Evolutionary conservation across 2,113 vertebrate genomes (phyloP).

Genomic region (Solenodon paradoxus): DNA sequence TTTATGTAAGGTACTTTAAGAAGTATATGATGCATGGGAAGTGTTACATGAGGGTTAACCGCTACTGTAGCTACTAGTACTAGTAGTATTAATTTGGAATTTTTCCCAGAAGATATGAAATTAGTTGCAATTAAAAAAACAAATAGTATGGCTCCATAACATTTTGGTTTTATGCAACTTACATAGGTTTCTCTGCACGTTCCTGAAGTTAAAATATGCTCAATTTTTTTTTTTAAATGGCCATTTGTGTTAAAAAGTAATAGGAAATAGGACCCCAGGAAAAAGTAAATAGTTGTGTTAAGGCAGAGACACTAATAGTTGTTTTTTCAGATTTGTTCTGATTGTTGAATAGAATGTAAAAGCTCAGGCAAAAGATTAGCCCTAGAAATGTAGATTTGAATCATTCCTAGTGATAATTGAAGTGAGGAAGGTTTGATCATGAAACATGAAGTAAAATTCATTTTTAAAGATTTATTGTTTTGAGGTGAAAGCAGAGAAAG

Average conservation of each 20-base stretch:
- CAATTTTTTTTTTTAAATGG: background rate
- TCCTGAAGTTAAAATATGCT: background rate
- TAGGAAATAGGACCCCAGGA: background rate
- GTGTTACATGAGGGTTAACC: background rate
- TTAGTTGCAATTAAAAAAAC: background rate
- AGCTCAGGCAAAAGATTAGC: background rate
- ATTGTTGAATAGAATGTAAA: background rate
- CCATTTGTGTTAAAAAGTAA: background rate
- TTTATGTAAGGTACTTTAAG: background rate
- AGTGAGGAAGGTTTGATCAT: background rate
- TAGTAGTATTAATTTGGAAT: background rate
- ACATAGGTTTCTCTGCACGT: background rate
- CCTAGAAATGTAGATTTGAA: background rate
- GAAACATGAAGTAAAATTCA: background rate
- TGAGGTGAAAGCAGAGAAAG: background rate
- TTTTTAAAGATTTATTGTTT: background rate
- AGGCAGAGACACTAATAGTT: background rate
- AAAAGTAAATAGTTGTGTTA: background rate
- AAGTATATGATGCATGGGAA: background rate
- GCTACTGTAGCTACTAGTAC: background rate
- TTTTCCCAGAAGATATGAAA: background rate
- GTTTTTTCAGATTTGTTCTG: background rate
- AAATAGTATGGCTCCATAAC: background rate
- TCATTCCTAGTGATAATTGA: background rate
- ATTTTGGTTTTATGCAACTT: background rate